Evolutionary conservation across 2,888 invertebrate genomes (phyloP).

Genomic region (Colletes collaris): DNA sequence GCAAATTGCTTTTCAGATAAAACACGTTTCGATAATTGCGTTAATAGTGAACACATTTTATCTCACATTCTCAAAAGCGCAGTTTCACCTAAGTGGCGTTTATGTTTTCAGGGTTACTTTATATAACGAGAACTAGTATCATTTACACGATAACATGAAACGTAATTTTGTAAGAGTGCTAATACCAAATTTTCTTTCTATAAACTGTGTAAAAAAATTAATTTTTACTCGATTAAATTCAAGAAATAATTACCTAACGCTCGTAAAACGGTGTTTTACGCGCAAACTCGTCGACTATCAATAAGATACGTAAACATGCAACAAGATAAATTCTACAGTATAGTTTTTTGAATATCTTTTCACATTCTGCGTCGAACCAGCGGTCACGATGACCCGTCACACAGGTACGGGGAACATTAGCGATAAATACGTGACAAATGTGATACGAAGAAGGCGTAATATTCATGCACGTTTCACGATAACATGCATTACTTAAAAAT

Average conservation of each 20-base stretch:
- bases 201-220: no score
- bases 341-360: conserved; percentile 23
- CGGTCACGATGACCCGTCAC: background rate
- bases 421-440: conserved; percentile 26
- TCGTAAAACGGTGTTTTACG: conserved; percentile 2
- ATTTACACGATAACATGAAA: no score
- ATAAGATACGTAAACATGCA: conserved; percentile 1
- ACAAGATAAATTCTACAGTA: conserved; percentile 2
- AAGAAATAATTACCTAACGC: no score
- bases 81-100: no score
- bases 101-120: no score
- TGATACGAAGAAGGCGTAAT: background rate
- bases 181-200: no score
- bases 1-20: background rate
- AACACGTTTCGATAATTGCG: background rate
- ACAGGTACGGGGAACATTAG: background rate
- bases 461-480: background rate
- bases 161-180: no score
- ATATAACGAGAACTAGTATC: no score
- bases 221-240: no score
- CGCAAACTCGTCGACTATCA: conserved; percentile 5
- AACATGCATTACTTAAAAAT: background rate
- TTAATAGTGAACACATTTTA: background rate
- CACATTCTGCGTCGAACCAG: conserved; percentile 15
- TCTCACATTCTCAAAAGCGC: background rate